Percentiles rank a stretch among this genome's conserved stretches.
Evolutionary conservation across 2,797 vertebrate genomes (phyloP).

Genomic region (Parambassis ranga): DNA sequence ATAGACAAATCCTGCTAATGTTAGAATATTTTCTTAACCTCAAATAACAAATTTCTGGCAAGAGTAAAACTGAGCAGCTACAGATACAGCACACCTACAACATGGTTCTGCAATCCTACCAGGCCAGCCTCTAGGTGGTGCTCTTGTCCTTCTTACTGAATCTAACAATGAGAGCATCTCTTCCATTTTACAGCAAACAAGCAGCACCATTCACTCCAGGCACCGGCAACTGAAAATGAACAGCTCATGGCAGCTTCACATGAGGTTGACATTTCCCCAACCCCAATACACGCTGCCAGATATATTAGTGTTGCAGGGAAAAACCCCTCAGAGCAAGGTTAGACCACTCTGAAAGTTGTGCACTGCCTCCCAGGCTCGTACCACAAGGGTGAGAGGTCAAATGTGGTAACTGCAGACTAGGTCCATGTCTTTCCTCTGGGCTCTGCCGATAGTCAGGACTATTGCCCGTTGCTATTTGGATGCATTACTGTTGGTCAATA

Average conservation of each 20-base stretch:
- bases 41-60: too few relatives aligned
- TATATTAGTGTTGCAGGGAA: conserved; percentile 60
- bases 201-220: conserved; percentile 51
- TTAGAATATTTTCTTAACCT: too few relatives aligned
- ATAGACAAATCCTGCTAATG: too few relatives aligned
- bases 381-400: conserved; percentile 72
- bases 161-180: conserved; percentile 32
- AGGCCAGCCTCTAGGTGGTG: conserved; percentile 58
- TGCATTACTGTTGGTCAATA: conserved; percentile 70
- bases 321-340: conserved; percentile 76
- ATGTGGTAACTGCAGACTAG: conserved; percentile 54
- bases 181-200: conserved; percentile 57
- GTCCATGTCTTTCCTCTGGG: conserved; percentile 69
- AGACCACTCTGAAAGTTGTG: conserved; percentile 62
- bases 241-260: conserved; percentile 70
- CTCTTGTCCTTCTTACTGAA: conserved; percentile 24
- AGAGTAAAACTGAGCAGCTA: too few relatives aligned
- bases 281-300: conserved; percentile 64
- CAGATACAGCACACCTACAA: too few relatives aligned
- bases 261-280: conserved; percentile 75
- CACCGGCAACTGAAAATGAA: conserved; percentile 68
- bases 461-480: conserved; percentile 46
- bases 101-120: neutral
- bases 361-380: conserved; percentile 58
- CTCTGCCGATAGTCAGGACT: conserved; percentile 49